Conservation (phyloP, 2,797 vertebrate genomes). For the Anniella stebbinsi region DNA sequence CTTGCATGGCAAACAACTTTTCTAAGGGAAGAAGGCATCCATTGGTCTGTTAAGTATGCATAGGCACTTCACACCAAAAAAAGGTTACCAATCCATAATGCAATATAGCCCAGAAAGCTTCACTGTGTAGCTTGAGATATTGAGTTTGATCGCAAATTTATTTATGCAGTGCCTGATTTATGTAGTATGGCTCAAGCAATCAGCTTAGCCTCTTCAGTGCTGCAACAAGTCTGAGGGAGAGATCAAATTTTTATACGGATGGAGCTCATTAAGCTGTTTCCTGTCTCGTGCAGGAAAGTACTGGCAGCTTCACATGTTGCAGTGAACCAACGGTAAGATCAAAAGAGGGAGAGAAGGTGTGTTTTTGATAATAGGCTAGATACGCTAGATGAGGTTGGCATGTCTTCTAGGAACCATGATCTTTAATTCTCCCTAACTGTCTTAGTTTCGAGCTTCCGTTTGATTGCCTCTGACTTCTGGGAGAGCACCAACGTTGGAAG, state of each 20-base stretch:
- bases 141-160: neutral
- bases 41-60: slow-evolving; percentile 46
- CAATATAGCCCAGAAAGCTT: slow-evolving; percentile 24
- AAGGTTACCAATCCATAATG: slow-evolving; percentile 32
- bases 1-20: slow-evolving; percentile 39
- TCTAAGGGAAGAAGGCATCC: slow-evolving; percentile 41
- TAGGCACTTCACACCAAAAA: neutral
- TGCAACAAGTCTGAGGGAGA: neutral
- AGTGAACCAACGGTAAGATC: slow-evolving; percentile 29
- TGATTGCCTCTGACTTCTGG: neutral
- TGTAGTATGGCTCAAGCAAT: neutral
- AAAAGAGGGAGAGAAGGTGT: neutral
- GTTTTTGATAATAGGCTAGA: neutral
- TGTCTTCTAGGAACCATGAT: neutral
- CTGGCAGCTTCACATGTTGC: neutral
- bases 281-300: neutral
- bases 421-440: neutral
- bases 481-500: neutral
- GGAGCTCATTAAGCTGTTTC: neutral
- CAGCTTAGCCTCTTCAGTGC: neutral
- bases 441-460: neutral
- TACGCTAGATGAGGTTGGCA: neutral
- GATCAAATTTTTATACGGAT: neutral
- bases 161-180: slow-evolving; percentile 19
- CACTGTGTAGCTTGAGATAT: neutral